phyloP scores from a whole-genome alignment of 2,888 invertebrate species.

The Linnaemya vulpina region DNA sequence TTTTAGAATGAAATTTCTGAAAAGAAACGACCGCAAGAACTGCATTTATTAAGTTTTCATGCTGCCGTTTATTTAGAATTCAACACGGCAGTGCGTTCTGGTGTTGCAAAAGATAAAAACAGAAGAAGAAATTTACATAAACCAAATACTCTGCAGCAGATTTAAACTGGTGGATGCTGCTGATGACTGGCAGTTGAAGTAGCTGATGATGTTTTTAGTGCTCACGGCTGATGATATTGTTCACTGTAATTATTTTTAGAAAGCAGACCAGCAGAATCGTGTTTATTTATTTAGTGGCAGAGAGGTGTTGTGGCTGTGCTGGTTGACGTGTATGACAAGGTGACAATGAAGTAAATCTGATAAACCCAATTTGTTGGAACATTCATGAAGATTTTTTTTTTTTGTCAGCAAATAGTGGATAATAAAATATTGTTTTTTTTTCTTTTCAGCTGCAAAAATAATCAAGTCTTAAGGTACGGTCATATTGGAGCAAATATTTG shows the following conservation, averaged over 20 bases:
- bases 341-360: not conserved
- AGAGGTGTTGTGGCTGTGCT: not conserved
- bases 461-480: too few species aligned
- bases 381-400: not conserved
- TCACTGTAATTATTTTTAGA: not conserved
- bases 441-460: too few species aligned
- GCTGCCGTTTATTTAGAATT: constrained; percentile 49
- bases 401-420: not conserved
- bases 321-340: not conserved
- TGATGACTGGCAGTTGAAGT: not conserved
- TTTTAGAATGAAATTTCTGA: constrained; percentile 19
- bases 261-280: not conserved
- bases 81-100: constrained; percentile 47
- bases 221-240: not conserved
- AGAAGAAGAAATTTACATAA: not conserved
- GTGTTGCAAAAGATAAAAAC: not conserved
- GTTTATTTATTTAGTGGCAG: not conserved
- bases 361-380: not conserved
- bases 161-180: not conserved
- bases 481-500: too few species aligned
- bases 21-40: constrained; percentile 50
- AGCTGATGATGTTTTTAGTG: not conserved
- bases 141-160: not conserved
- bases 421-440: too few species aligned
- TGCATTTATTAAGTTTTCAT: constrained; percentile 43